phyloP scores from a whole-genome alignment of 2,888 invertebrate genomes.

The Eledone cirrhosa region DNA sequence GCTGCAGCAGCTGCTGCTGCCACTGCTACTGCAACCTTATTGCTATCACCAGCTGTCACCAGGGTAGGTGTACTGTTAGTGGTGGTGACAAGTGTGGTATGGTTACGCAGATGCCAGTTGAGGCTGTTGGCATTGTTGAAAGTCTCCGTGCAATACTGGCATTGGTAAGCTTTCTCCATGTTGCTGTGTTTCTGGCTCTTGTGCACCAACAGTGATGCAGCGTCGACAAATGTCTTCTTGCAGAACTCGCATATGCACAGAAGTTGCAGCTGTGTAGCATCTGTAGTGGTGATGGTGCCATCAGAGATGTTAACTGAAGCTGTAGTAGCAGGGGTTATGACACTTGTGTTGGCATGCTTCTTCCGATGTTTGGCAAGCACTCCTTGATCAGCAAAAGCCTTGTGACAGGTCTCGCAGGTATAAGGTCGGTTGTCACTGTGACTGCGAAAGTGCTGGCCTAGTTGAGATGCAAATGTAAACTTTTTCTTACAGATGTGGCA shows the following conservation, averaged over 20 bases:
- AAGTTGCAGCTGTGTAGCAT: conserved; percentile 15
- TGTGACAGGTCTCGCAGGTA: conserved; percentile 17
- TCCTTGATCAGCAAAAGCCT: conserved; percentile 16
- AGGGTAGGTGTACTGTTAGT: not conserved
- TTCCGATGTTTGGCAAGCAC: conserved; percentile 14
- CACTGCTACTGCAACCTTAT: conserved; percentile 1
- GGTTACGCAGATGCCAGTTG: conserved; percentile 16
- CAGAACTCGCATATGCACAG: conserved; percentile 20
- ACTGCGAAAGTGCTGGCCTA: conserved; percentile 16
- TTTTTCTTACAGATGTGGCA: conserved; percentile 19
- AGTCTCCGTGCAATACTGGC: conserved; percentile 8
- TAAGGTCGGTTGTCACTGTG: conserved; percentile 11
- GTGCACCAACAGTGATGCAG: not conserved
- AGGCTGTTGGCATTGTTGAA: not conserved
- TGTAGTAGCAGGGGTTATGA: not conserved
- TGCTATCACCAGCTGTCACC: not conserved
- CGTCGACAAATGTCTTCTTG: conserved; percentile 12
- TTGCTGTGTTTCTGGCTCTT: conserved; percentile 8
- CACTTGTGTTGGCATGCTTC: conserved; percentile 16
- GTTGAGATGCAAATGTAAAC: conserved; percentile 19
- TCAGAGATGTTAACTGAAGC: not conserved
- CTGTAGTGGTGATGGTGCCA: not conserved
- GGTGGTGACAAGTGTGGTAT: not conserved
- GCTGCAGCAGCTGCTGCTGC: conserved; percentile 7
- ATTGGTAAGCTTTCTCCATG: conserved; percentile 3